These are phyloP conservation scores for Bubo blakistoni DNA, from an alignment of 2,113 vertebrate genomes.

Conservation along the genomic window DNA sequence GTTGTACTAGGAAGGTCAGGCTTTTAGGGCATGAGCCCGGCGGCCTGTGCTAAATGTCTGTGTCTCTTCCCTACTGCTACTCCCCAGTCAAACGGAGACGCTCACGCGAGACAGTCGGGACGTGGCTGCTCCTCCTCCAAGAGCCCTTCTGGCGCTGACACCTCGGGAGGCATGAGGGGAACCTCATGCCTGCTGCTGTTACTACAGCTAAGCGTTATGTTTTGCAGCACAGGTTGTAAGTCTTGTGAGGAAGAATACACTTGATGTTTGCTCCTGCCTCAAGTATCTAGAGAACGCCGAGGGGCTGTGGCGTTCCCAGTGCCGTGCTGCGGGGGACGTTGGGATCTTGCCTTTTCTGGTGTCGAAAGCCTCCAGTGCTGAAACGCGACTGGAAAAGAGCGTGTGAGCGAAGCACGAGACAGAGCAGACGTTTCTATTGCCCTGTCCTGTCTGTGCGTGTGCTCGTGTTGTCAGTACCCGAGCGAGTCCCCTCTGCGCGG, in stretches of 20 bases:
- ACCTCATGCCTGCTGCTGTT: conserved; percentile 47
- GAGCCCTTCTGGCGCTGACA: conserved; percentile 58
- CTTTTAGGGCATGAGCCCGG: conserved; percentile 67
- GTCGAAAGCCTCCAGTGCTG: conserved; percentile 29
- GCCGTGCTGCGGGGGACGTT: background rate
- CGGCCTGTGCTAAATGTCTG: conserved; percentile 66
- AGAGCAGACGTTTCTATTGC: background rate
- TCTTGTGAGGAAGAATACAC: conserved; percentile 58
- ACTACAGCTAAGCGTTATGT: conserved; percentile 29
- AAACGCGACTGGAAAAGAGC: background rate
- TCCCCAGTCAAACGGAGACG: conserved; percentile 61
- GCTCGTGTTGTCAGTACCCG: background rate
- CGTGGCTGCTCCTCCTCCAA: conserved; percentile 8
- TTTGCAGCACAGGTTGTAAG: conserved; percentile 45
- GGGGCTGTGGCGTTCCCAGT: background rate
- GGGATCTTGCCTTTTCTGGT: conserved; percentile 45
- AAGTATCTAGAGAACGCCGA: background rate
- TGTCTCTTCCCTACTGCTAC: conserved; percentile 60
- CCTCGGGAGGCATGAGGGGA: conserved; percentile 53
- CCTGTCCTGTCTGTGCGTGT: background rate
- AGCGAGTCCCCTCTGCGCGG: background rate
- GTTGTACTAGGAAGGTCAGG: conserved; percentile 74
- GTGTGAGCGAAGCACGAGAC: background rate
- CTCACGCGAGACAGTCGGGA: conserved; percentile 52
- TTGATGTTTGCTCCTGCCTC: conserved; percentile 45